Evolutionary conservation across 1,140 invertebrate genomes (phyloP).

Genomic region (Leptinotarsa texana): DNA sequence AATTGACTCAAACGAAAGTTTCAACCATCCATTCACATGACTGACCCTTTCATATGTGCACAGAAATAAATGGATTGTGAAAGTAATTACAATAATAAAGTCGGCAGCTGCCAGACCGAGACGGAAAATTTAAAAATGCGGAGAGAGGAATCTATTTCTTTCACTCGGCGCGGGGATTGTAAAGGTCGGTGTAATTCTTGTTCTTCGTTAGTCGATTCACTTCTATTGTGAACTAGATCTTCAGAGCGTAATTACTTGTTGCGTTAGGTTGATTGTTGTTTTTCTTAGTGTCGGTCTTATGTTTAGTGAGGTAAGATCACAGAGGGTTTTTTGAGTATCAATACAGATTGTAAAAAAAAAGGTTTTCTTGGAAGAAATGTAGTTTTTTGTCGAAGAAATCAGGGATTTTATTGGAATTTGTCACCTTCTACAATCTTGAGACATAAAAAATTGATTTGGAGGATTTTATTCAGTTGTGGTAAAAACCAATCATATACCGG

Average conservation of each 20-base stretch:
- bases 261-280: not conserved
- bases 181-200: not conserved
- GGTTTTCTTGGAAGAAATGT: no score
- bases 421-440: no score
- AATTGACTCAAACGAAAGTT: no score
- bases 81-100: slow-evolving; percentile 11
- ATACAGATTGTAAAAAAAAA: no score
- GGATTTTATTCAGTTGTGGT: no score
- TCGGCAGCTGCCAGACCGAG: not conserved
- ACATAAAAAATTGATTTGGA: no score
- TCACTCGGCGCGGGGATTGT: not conserved
- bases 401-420: no score
- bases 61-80: not conserved
- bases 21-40: no score
- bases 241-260: not conserved
- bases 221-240: slow-evolving; percentile 6
- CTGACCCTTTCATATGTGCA: no score
- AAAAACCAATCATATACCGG: no score
- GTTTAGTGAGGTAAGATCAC: not conserved
- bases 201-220: not conserved
- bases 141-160: slow-evolving; percentile 13
- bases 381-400: no score
- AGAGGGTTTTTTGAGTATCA: no score
- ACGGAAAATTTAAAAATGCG: slow-evolving; percentile 14
- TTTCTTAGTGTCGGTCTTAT: slow-evolving; percentile 9